Percentiles rank a stretch among this genome's conserved stretches.
These are phyloP conservation scores for Myotis davidii DNA, from an alignment of 2,113 vertebrate species.

Conservation along the genomic window DNA sequence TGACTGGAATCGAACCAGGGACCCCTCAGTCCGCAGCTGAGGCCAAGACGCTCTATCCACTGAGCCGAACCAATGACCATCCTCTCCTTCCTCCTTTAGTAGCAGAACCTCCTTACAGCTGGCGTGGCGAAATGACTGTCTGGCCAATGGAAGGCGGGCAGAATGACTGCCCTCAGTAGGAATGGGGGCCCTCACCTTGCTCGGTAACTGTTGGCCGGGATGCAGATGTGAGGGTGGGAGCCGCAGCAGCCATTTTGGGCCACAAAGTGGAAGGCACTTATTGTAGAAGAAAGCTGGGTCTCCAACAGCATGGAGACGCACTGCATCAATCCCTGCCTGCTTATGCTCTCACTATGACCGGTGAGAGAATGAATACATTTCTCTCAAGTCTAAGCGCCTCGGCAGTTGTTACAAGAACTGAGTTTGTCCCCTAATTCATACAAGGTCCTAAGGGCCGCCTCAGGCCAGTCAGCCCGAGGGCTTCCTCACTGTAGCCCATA, in stretches of 20 bases:
- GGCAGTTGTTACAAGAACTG: neutral
- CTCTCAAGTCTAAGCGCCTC: neutral
- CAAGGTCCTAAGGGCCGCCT: neutral
- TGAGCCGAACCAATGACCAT: neutral
- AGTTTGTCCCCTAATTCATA: neutral
- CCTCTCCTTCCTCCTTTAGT: neutral
- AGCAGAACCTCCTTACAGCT: neutral
- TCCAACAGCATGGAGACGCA: neutral
- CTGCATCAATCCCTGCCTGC: neutral
- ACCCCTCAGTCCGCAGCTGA: too few species aligned
- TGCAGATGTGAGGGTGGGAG: neutral
- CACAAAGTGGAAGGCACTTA: neutral
- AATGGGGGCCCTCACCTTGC: neutral
- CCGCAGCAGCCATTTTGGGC: neutral
- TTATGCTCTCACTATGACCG: neutral
- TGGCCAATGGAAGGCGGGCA: neutral
- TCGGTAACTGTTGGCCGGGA: neutral
- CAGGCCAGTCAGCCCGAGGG: too few species aligned
- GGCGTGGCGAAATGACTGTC: neutral
- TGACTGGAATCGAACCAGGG: too few species aligned
- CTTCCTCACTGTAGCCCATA: neutral
- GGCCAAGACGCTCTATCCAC: too few species aligned
- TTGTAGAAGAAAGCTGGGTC: neutral
- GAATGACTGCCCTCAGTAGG: neutral
- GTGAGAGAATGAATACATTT: neutral